Conservation (phyloP, 1,140 invertebrate genomes). For the Drosophila funebris region DNA sequence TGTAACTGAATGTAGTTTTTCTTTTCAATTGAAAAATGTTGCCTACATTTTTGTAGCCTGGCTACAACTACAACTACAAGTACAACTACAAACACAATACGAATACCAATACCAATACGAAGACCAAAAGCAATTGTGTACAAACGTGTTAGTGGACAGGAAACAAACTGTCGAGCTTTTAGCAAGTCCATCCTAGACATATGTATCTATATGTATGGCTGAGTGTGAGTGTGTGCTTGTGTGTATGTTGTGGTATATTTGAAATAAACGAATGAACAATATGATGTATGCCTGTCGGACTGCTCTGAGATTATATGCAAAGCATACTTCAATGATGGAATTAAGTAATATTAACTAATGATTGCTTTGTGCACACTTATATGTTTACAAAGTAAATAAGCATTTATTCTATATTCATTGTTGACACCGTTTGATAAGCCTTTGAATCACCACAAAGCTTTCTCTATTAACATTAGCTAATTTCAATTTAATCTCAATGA, state of each 20-base stretch:
- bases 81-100: background rate
- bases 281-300: background rate
- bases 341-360: no score
- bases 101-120: conserved; percentile 6
- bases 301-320: background rate
- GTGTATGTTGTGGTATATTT: conserved; percentile 33
- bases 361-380: no score
- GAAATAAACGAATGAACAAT: conserved; percentile 27
- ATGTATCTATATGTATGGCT: conserved; percentile 10
- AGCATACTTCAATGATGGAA: background rate
- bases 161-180: conserved; percentile 45
- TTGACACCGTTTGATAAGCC: no score
- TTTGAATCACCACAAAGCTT: no score
- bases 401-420: no score
- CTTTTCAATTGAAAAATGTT: conserved; percentile 56
- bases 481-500: no score
- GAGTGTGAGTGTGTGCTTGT: background rate
- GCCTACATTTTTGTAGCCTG: conserved; percentile 52
- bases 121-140: conserved; percentile 44
- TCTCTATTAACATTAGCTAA: no score
- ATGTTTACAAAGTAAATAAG: no score
- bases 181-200: conserved; percentile 14
- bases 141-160: conserved; percentile 44
- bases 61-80: background rate
- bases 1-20: conserved; percentile 50